Conservation (phyloP, 2,888 invertebrate species). For the Parascotia fuliginaria region DNA sequence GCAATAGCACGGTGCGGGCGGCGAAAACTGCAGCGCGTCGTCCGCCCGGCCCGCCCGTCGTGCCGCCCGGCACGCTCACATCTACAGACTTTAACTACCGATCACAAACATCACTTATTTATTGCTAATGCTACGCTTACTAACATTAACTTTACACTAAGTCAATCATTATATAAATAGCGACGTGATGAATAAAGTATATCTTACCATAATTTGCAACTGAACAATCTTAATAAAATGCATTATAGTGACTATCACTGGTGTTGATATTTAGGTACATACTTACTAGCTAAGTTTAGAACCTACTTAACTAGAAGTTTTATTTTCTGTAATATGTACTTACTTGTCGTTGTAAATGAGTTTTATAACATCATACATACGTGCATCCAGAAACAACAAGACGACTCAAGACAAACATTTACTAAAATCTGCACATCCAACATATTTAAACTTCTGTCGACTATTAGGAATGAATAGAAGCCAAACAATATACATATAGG, state of each 20-base stretch:
- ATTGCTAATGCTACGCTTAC: slow-evolving; percentile 8
- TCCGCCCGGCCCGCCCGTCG: slow-evolving; percentile 59
- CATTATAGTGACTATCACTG: no score
- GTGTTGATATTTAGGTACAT: no score
- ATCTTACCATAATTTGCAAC: no score
- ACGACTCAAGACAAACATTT: slow-evolving; percentile 27
- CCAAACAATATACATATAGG: slow-evolving; percentile 24
- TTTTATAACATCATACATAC: not conserved
- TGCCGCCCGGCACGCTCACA: slow-evolving; percentile 45
- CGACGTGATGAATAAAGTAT: no score
- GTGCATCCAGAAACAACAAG: slow-evolving; percentile 7
- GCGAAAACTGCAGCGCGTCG: slow-evolving; percentile 74
- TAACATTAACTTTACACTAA: slow-evolving; percentile 5
- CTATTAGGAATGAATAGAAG: slow-evolving; percentile 20
- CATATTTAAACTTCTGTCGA: slow-evolving; percentile 25
- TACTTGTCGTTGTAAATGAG: not conserved
- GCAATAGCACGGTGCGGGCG: slow-evolving; percentile 71
- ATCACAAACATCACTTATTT: slow-evolving; percentile 13
- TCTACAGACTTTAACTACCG: slow-evolving; percentile 28
- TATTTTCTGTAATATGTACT: not conserved
- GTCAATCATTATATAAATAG: not conserved
- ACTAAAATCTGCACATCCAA: slow-evolving; percentile 26
- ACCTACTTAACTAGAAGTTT: not conserved
- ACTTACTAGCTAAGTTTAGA: no score
- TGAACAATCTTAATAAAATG: no score